Evolutionary conservation across 2,888 invertebrate species (phyloP), one percentile per base, ranked within the genome.

Genomic region (Enchytraeus crypticus): DNA sequence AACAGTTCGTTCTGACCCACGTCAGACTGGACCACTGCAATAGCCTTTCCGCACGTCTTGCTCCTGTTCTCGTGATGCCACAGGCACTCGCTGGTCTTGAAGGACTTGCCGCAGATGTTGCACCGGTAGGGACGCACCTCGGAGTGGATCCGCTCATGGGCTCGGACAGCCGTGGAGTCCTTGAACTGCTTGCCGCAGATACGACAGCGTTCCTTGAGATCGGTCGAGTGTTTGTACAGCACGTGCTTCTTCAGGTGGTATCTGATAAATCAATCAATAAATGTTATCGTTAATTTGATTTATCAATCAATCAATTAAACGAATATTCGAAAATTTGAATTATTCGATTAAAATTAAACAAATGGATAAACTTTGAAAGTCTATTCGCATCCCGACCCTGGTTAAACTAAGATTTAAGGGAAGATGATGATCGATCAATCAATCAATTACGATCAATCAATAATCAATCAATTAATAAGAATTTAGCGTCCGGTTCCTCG

Each of bases 61-160:
- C 68, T 69, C 5, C 69, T 30, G 62, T 69, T 67, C 64, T 69
- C 69, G 61, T 69, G 69, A 29, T 69, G 69, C 69, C 69, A 69
- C 27, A 69, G 64, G 59, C 69, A 69, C 61, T 69, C 69, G 59
- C 66, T 67, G 5, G 69, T 69, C 60, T 69, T 69, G 64, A 69
- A 69, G 8, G 66, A 59, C 54, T 69, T 69, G 34, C 62, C 61
- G 59, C 69, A 69, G 18, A 65, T 55, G 18, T 60, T 38, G 43
- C 69, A 69, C 32, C 63, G 51, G 62, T 69, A 69, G 3, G 69
- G 69, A 21, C 69, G 53, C 26, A 59, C 61, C 47, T 69, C 69
- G 3, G 68, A 69, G 60, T 69, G 69, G 60, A 69, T 69, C 5
- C 69, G 55, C 59, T 69, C 69, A 59, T 69, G 69, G n/a, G 69